A percentile compares a stretch with the other conserved stretches of the same genome.
phyloP scores from a whole-genome alignment of 2,113 vertebrate genomes.

The Xiphophorus maculatus region DNA sequence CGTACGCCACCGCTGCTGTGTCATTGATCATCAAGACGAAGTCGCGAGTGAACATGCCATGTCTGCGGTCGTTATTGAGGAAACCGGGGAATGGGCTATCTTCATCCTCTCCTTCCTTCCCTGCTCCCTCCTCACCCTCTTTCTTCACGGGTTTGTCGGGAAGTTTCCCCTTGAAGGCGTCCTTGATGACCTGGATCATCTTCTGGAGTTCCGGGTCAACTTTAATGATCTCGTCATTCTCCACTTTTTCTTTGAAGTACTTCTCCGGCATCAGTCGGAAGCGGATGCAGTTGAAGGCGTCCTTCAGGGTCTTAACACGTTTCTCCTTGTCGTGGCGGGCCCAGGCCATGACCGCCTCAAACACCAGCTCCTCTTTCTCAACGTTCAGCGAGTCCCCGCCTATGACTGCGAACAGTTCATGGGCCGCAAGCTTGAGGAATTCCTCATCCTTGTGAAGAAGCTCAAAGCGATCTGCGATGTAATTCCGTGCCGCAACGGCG shows the following conservation, averaged over 20 bases:
- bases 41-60: conserved; percentile 93
- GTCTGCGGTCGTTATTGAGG: conserved; percentile 90
- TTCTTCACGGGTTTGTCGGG: conserved; percentile 84
- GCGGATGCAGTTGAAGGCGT: conserved; percentile 94
- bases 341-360: conserved; percentile 95
- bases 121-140: conserved; percentile 77
- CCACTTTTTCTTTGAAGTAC: conserved; percentile 93
- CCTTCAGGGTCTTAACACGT: conserved; percentile 85
- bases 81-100: conserved; percentile 90
- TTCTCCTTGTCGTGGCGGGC: conserved; percentile 90
- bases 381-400: conserved; percentile 91
- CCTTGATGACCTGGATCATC: conserved; percentile 90
- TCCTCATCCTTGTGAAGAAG: conserved; percentile 90
- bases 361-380: conserved; percentile 93
- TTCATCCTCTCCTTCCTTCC: conserved; percentile 79
- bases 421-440: conserved; percentile 91
- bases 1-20: conserved; percentile 93
- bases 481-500: conserved; percentile 91
- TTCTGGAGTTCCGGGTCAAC: conserved; percentile 90
- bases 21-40: conserved; percentile 95
- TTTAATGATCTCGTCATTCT: conserved; percentile 92
- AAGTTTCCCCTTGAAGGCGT: conserved; percentile 94
- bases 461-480: conserved; percentile 91
- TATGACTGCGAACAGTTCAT: conserved; percentile 92
- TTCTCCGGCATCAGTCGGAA: conserved; percentile 95